Percentiles rank a stretch among this genome's conserved stretches.
Conservation (phyloP, 2,797 vertebrate species). For the Carcharodon carcharias region DNA sequence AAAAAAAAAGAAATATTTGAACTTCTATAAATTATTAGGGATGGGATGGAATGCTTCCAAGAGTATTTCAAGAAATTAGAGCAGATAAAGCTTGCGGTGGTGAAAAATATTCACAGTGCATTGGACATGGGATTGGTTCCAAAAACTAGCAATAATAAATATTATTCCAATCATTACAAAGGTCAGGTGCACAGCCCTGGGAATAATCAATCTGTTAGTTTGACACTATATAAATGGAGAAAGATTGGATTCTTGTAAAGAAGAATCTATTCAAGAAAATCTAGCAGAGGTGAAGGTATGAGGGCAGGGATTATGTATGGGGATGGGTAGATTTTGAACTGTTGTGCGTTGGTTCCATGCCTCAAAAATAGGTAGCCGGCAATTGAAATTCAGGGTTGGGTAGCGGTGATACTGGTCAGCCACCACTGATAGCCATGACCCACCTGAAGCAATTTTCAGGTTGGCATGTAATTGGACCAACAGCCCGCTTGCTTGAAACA, state of each 20-base stretch:
- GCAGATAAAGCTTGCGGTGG: neutral
- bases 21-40: neutral
- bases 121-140: neutral
- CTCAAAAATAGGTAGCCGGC: neutral
- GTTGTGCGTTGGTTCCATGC: neutral
- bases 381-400: neutral
- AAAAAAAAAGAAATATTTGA: constrained; percentile 11
- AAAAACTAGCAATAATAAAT: constrained; percentile 22
- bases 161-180: constrained; percentile 19
- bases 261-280: neutral
- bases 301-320: no score
- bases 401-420: neutral
- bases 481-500: neutral
- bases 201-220: constrained; percentile 19
- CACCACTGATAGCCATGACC: neutral
- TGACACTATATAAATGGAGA: constrained; percentile 18
- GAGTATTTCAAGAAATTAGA: neutral
- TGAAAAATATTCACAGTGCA: neutral
- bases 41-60: neutral
- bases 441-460: neutral
- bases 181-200: neutral
- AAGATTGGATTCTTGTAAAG: constrained; percentile 21
- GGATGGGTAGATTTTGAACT: neutral
- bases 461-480: neutral
- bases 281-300: neutral